Evolutionary conservation across 1,140 invertebrate species (phyloP), one percentile per base, ranked within the genome.

Genomic region (Potamilus streckersoni): DNA sequence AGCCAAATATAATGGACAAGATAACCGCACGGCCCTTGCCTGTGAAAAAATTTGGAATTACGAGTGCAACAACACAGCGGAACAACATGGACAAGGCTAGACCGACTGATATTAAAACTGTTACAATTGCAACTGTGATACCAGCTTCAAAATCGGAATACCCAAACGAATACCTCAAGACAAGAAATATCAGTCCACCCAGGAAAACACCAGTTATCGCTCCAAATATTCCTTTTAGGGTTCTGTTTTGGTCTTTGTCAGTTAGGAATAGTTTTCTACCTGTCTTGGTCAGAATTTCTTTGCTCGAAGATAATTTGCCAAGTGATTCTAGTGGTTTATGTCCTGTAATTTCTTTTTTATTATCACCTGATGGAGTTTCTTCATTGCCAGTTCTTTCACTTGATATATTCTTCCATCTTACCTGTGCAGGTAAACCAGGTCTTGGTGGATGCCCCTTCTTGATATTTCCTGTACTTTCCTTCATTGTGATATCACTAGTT

Each of bases 11-110:
- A 17, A 76, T 70, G 11, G 74, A 76, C 27, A 76, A 20, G 13
- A 76, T 17, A 1, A 76, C 23, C 2, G 55, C 69, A 31, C 74
- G 38, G 2, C 74, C 69, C 56, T 71, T 68, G 8, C 65, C 65
- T 19, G 75, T 67, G 56, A 70, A 71, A 49, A 77, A 71, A 60
- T 67, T 77, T 14, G 75, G 75, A 62, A 77, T n/a, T 6, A 71
- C 63, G 13, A 77, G 65, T 20, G 62, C 49, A 14, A 68, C 66
- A 17, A 77, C 66, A 55, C 69, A 71, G 59, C 75, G 59, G 14
- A 62, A 58, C 19, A 71, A 59, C 8, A 64, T 59, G 0, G 75
- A 77, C 12, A 77, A 57, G 19, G 75, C 69, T 20, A 77, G 56
- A 17, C 62, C 60, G 20, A 68, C 27, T 20, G 69, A 67, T 16